Evolutionary conservation across 2,113 vertebrate genomes (phyloP), one percentile per base, ranked within the genome.

Genomic region (Neodon shergylaensis): DNA sequence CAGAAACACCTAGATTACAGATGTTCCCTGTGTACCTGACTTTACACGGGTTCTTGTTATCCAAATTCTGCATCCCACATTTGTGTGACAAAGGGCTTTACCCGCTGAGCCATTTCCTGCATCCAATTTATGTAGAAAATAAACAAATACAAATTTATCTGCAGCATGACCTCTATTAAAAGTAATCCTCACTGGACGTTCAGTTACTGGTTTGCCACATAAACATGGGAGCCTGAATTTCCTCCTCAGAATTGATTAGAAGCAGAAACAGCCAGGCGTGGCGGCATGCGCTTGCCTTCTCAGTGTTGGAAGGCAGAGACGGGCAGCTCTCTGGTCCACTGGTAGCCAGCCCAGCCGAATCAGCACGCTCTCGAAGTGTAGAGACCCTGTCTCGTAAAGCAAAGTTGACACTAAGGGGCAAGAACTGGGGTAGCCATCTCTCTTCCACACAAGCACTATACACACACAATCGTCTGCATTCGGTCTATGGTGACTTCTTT

Each of bases 31-130:
- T 49, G 7, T 44, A 28, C 44, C 61, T 66, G 28, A 19, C 39
- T 66, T 85, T 7, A 47, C 9, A 31, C 0, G 2, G 1, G 1
- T 7, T 9, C 4, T 5, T 63, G 61, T 33, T 28, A 19, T 31
- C 58, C 58, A 31, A 44, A 44, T 31, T 85, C 61, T 33, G 28
- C 61, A 42, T 66, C 42, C 44, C 26, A 66, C 42, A 33, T 47
- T 47, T 22, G 61, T 66, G 39, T 21, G 61, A 47, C 4, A 19
- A 83, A 85, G 26, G 7, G 26, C 61, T 21, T 47, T 66, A 9
- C 4, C 61, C 39, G 1, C 16, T 33, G 42, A 47, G 39, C 61
- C 28, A 31, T 47, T 63, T 66, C 61, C 61, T 42, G 4, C 10
- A 28, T 66, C 26, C 61, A 33, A 33, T 22, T 66, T 47, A 28